Percentiles rank a stretch among this genome's conserved stretches.
These are phyloP conservation scores for Coracopsis vasa DNA, from an alignment of 2,113 vertebrate species.

Conservation along the genomic window DNA sequence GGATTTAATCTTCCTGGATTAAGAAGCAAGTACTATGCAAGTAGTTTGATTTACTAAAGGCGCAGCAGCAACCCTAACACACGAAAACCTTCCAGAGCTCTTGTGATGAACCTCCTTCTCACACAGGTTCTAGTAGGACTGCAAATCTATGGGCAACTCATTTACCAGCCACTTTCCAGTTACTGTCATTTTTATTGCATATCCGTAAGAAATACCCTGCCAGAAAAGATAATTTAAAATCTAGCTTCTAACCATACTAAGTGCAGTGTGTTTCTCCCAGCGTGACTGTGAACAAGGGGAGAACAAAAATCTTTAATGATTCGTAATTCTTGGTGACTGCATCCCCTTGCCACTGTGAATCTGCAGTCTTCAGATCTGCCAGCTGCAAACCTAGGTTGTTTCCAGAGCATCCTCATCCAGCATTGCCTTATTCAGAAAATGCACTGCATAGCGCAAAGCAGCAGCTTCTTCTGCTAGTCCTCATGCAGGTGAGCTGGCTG, in stretches of 20 bases:
- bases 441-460: accelerated
- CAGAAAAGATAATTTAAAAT: not conserved
- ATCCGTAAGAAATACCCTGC: not conserved
- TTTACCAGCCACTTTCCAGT: not conserved
- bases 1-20: conserved; percentile 62
- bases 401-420: not conserved
- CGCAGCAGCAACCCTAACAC: not conserved
- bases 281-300: not conserved
- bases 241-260: not conserved
- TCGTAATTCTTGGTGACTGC: not conserved
- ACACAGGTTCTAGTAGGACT: not conserved
- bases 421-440: accelerated
- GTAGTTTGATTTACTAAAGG: conserved; percentile 34
- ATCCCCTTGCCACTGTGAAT: accelerated
- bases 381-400: not conserved
- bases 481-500: not conserved
- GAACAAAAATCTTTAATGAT: not conserved
- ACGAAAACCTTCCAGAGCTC: conserved; percentile 1
- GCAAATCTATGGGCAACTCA: not conserved
- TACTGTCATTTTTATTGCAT: not conserved
- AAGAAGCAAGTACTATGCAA: conserved; percentile 27
- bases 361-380: not conserved
- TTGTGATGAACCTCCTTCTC: not conserved
- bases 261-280: accelerated
- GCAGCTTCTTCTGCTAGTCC: not conserved